Evolutionary conservation across 2,888 invertebrate species (phyloP).

Genomic region (Baronia brevicornis): DNA sequence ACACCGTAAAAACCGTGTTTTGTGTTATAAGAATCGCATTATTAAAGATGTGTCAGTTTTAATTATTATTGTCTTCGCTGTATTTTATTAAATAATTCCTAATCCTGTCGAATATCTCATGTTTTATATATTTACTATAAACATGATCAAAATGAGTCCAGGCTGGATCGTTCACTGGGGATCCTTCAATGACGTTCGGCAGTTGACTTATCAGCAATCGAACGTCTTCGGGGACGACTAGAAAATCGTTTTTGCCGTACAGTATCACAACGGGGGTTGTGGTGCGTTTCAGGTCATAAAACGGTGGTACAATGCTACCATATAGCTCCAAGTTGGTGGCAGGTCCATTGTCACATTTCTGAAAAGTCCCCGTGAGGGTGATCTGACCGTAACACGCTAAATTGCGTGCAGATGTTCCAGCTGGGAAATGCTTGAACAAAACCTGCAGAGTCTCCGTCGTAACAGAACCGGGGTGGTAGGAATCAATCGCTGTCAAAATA

Average conservation of each 20-base stretch:
- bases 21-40: too few relatives aligned
- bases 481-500: slow-evolving; percentile 7
- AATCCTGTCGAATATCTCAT: too few relatives aligned
- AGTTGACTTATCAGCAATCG: slow-evolving; percentile 21
- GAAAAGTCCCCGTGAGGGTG: slow-evolving; percentile 23
- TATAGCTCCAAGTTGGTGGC: slow-evolving; percentile 29
- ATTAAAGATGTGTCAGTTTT: too few relatives aligned
- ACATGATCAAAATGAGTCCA: too few relatives aligned
- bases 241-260: slow-evolving; percentile 29
- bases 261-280: slow-evolving; percentile 28
- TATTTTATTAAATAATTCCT: too few relatives aligned
- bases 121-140: too few relatives aligned
- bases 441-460: slow-evolving; percentile 17
- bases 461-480: slow-evolving; percentile 23
- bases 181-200: slow-evolving; percentile 26
- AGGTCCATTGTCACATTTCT: slow-evolving; percentile 29
- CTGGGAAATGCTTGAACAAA: slow-evolving; percentile 28
- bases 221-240: slow-evolving; percentile 31
- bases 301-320: slow-evolving; percentile 26
- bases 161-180: too few relatives aligned
- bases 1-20: too few relatives aligned
- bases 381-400: slow-evolving; percentile 33
- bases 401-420: slow-evolving; percentile 35
- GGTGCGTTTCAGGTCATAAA: slow-evolving; percentile 33
- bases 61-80: too few relatives aligned